Base-by-base conservation (phyloP, 2,113 vertebrate genomes). In the Cephalopholis sonnerati region DNA sequence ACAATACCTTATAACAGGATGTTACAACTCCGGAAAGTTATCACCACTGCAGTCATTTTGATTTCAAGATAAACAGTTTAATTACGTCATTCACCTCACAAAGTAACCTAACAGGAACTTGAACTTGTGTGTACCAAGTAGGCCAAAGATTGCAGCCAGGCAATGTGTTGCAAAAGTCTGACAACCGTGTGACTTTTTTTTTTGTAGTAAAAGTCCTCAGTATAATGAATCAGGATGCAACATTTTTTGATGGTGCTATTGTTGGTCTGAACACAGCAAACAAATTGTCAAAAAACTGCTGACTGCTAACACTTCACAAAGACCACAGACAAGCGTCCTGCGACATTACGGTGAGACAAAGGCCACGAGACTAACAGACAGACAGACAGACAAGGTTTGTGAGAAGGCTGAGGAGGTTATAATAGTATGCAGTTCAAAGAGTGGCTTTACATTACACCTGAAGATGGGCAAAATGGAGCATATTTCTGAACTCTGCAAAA, bases 281-380 rank as follows among this genome's bases (percentile, higher is more conserved):
- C 44, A 46, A 18, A 25, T 29, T 29, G 17, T 41, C 18, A 57
- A 51, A 51, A 82, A 25, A 29, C 1, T 13, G 15, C 2, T 17
- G 22, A 79, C 25, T 6, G 18, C 22, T 22, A 36, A 70, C 24
- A 58, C 63, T 9, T 62, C 17, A 65, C 36, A 10, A 72, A 69
- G 29, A 69, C n/a, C 10, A 25, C 48, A 50, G 70, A 65, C 15
- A 72, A 18, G 22, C 22, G 3, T n/a, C 16, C 17, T 62, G 48
- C 7, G 5, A 18, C 48, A 78, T n/a, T 12, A 63, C 44, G 13
- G 12, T 7, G 51, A 84, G 39, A 84, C 66, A 84, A 53, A 87
- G 51, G 36, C 54, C 12, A 22, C 4, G 11, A 70, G 27, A 82
- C 24, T 24, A 70, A 62, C n/a, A n/a, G 53, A 54, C 53, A n/a